Conservation (phyloP, 2,113 vertebrate genomes). For the Empidonax traillii region DNA sequence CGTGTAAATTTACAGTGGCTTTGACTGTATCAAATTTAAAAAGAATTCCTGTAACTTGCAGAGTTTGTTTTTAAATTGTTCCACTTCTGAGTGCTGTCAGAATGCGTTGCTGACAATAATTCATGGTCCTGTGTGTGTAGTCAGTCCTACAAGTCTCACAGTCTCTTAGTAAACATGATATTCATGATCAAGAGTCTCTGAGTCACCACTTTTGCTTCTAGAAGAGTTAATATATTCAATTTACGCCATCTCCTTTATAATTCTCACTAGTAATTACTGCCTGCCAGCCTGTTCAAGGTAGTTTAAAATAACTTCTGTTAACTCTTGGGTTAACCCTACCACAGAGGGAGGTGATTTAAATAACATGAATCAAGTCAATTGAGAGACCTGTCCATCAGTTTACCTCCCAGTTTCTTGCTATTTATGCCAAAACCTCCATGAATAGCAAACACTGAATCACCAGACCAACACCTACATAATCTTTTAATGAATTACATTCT, state of each 20-base stretch:
- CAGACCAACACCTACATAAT: neutral
- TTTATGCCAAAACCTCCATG: neutral
- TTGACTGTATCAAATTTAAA: neutral
- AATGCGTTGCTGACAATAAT: neutral
- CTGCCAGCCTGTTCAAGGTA: neutral
- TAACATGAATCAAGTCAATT: neutral
- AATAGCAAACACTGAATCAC: slow-evolving; percentile 9
- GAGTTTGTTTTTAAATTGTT: neutral
- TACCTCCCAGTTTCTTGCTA: neutral
- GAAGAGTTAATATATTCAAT: slow-evolving; percentile 6
- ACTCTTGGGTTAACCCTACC: neutral
- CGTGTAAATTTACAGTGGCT: neutral
- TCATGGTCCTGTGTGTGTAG: neutral
- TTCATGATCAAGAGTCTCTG: neutral
- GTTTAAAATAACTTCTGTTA: neutral
- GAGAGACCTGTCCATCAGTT: neutral
- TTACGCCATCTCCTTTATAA: neutral
- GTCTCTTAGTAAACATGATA: neutral
- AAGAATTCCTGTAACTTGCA: neutral
- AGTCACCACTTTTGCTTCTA: slow-evolving; percentile 8
- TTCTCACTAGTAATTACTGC: neutral
- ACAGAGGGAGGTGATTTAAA: neutral
- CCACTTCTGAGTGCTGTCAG: neutral
- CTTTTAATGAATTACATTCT: neutral
- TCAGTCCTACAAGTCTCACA: neutral